Conservation (phyloP, 2,113 vertebrate genomes). For the Sebastes fasciatus region DNA sequence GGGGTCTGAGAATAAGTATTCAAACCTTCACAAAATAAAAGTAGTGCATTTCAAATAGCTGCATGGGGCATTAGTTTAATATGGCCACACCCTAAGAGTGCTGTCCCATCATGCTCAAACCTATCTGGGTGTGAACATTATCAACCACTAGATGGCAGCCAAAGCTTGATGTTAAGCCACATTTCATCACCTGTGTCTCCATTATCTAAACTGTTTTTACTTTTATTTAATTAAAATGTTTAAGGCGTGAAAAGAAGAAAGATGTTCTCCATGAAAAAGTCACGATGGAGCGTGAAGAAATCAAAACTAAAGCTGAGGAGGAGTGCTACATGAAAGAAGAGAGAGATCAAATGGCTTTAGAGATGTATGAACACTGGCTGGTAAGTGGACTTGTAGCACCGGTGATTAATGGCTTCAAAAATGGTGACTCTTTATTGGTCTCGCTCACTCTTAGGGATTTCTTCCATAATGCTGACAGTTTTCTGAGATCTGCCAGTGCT, state of each 20-base stretch:
- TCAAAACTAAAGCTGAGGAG: constrained; percentile 84
- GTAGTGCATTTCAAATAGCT: background rate
- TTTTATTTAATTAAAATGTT: constrained; percentile 8
- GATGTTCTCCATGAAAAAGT: constrained; percentile 84
- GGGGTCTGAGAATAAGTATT: background rate
- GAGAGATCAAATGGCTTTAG: constrained; percentile 87
- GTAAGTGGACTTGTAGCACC: constrained; percentile 77
- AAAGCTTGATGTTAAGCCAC: background rate
- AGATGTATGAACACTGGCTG: constrained; percentile 93
- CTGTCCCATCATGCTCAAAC: background rate
- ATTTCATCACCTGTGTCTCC: background rate
- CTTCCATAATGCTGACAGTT: background rate
- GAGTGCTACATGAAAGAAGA: constrained; percentile 87
- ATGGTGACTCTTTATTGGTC: background rate
- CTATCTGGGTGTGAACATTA: background rate
- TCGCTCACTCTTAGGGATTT: background rate
- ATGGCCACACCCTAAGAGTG: background rate
- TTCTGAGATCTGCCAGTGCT: background rate
- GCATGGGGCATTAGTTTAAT: background rate
- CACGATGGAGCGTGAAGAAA: constrained; percentile 72
- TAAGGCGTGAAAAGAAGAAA: constrained; percentile 90
- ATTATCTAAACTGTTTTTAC: background rate
- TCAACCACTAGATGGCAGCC: constrained; percentile 53
- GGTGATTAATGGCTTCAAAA: background rate
- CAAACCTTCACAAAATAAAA: background rate